Evolutionary conservation across 2,113 vertebrate species (phyloP).

Genomic region (Cacatua alba): DNA sequence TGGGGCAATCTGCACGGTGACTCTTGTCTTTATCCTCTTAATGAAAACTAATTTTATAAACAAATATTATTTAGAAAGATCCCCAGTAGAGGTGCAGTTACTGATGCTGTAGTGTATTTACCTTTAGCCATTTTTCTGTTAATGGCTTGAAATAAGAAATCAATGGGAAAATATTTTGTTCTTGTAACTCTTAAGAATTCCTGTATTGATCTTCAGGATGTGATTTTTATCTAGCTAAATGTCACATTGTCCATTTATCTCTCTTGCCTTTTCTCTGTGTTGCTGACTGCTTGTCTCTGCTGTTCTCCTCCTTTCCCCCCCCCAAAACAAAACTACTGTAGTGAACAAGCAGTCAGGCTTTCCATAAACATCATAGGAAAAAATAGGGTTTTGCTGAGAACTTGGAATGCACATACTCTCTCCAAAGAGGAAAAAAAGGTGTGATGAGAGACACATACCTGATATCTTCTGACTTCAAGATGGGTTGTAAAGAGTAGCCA

Average conservation of each 20-base stretch:
- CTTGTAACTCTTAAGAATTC: conserved; percentile 72
- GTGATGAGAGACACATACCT: not conserved
- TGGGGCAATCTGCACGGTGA: not conserved
- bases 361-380: not conserved
- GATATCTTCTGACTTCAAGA: not conserved
- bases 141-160: conserved; percentile 72
- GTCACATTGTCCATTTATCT: conserved; percentile 57
- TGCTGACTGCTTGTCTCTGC: not conserved
- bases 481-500: not conserved
- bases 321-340: not conserved
- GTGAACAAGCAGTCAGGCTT: not conserved
- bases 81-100: not conserved
- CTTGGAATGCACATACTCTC: not conserved
- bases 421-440: not conserved
- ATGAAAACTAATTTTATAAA: conserved; percentile 17
- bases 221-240: conserved; percentile 65
- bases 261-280: not conserved
- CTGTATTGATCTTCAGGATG: conserved; percentile 54
- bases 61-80: not conserved
- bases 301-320: not conserved
- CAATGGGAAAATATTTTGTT: conserved; percentile 72
- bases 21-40: conserved; percentile 4
- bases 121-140: conserved; percentile 53
- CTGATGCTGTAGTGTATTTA: not conserved
- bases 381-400: not conserved